Percentiles rank a stretch among this genome's conserved stretches.
Evolutionary conservation across 2,113 vertebrate genomes (phyloP).

Genomic region (Diglossa brunneiventris): DNA sequence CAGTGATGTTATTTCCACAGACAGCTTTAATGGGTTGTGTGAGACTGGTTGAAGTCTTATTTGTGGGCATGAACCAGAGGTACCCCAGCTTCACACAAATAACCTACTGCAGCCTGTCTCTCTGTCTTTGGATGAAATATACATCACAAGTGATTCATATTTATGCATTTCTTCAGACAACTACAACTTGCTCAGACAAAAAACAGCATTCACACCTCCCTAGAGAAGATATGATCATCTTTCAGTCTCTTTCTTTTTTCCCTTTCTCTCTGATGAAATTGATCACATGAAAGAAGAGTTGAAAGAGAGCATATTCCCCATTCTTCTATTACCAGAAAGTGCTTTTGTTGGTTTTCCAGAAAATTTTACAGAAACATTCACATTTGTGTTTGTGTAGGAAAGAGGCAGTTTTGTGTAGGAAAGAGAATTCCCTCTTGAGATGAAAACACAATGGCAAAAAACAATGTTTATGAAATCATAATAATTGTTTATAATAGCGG

Average conservation of each 20-base stretch:
- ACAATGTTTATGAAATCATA: background rate
- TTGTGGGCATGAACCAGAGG: background rate
- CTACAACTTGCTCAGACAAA: background rate
- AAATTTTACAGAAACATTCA: background rate
- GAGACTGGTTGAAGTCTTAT: background rate
- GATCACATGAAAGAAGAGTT: slow-evolving; percentile 1
- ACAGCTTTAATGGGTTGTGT: background rate
- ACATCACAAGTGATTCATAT: slow-evolving; percentile 33
- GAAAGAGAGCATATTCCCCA: background rate
- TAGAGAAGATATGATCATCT: background rate
- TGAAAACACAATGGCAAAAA: background rate
- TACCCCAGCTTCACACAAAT: background rate
- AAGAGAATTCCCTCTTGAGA: background rate
- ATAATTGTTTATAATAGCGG: background rate
- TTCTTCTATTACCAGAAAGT: background rate
- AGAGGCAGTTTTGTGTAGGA: background rate
- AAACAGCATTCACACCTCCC: background rate
- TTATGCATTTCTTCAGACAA: slow-evolving; percentile 9
- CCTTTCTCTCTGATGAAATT: background rate
- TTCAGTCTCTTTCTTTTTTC: background rate
- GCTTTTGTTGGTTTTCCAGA: background rate
- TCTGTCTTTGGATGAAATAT: background rate
- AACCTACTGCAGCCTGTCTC: background rate
- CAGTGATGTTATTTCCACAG: background rate
- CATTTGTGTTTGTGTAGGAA: background rate